phyloP scores from a whole-genome alignment of 2,797 vertebrate genomes.

The Pyrocephalus nanus region DNA sequence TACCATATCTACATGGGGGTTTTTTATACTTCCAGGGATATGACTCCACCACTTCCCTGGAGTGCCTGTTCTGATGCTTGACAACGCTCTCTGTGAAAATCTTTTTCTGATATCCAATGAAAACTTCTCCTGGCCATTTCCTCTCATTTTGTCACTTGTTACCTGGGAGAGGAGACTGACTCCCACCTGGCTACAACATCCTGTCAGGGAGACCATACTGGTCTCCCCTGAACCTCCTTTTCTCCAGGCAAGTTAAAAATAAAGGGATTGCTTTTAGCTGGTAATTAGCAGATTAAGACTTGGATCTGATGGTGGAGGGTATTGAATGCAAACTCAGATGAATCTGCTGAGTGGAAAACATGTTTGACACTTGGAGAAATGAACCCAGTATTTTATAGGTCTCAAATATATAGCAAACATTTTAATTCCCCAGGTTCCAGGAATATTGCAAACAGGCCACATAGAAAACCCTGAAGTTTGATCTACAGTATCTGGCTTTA shows the following conservation, averaged over 20 bases:
- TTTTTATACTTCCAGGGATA: not conserved
- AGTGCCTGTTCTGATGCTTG: not conserved
- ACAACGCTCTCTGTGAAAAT: not conserved
- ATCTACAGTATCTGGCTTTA: conserved; percentile 20
- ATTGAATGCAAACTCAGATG: not conserved
- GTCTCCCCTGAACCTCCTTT: not conserved
- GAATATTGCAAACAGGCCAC: not conserved
- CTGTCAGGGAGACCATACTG: not conserved
- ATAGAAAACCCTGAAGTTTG: not conserved
- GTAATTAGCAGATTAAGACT: not conserved
- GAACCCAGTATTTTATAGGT: not conserved
- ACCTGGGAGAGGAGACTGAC: not conserved
- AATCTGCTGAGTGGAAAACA: not conserved
- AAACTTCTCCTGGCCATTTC: not conserved
- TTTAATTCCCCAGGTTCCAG: not conserved
- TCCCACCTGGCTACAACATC: not conserved
- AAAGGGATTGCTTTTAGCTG: not conserved
- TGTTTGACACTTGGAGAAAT: not conserved
- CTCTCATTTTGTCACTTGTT: not conserved
- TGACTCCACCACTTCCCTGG: not conserved
- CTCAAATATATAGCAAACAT: not conserved
- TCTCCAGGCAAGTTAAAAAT: not conserved
- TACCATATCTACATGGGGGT: fast-evolving
- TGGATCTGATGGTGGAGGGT: not conserved
- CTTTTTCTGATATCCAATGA: not conserved